Conservation (phyloP, 1,140 invertebrate species). For the Globodera ellingtonae region DNA sequence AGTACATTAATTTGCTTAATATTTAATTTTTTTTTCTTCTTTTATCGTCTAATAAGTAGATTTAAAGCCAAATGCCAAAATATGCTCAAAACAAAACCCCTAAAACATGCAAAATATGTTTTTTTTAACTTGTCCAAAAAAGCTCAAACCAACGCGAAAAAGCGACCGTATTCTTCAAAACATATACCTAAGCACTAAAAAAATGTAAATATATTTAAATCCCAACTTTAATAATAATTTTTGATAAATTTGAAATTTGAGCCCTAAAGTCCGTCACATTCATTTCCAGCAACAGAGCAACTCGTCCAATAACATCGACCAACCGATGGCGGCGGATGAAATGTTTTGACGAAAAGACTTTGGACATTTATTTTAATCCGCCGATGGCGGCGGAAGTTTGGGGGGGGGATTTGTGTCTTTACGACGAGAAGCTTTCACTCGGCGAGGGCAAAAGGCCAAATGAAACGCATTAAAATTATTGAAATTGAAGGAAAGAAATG, state of each 20-base stretch:
- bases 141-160: no score
- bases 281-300: not conserved
- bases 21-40: no score
- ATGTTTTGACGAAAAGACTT: not conserved
- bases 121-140: no score
- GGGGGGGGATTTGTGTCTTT: not conserved
- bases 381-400: not conserved
- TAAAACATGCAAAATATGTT: no score
- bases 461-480: not conserved
- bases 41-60: no score
- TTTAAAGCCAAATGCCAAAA: no score
- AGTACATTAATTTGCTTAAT: no score
- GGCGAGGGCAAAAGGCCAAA: not conserved
- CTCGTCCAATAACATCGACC: not conserved
- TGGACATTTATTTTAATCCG: slow-evolving; percentile 5
- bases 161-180: no score
- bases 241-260: not conserved
- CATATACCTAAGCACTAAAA: no score
- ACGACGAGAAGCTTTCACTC: not conserved
- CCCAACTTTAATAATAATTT: not conserved
- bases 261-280: not conserved
- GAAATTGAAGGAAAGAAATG: not conserved
- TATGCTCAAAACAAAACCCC: no score
- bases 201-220: no score
- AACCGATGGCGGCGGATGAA: not conserved